phyloP scores from a whole-genome alignment of 2,888 invertebrate genomes.

The Leptopilina myrica region DNA sequence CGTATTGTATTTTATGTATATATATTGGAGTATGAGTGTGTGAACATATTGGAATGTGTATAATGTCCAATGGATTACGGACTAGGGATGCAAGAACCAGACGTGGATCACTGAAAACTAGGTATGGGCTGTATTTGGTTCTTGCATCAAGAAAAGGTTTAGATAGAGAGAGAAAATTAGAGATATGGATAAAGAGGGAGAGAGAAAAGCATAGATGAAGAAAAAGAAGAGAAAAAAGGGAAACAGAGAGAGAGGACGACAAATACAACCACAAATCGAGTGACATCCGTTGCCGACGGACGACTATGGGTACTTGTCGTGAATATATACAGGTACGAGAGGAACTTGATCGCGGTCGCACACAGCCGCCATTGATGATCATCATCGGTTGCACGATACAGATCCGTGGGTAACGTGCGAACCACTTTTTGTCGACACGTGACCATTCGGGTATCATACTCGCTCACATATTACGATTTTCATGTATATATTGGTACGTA shows the following conservation, averaged over 20 bases:
- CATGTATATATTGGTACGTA: neutral
- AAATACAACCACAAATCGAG: neutral
- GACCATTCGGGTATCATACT: constrained; percentile 46
- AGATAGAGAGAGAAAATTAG: too few relatives aligned
- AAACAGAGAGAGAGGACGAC: neutral
- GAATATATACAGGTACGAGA: constrained; percentile 41
- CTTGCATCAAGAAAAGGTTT: too few relatives aligned
- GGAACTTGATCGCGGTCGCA: constrained; percentile 37
- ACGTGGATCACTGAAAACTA: too few relatives aligned
- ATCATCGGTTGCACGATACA: constrained; percentile 15
- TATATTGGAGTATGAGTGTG: too few relatives aligned
- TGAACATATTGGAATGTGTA: too few relatives aligned
- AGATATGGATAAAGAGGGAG: too few relatives aligned
- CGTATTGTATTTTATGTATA: too few relatives aligned
- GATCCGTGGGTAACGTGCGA: constrained; percentile 46
- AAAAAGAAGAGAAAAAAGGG: too few relatives aligned
- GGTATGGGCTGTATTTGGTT: too few relatives aligned
- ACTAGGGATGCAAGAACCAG: too few relatives aligned
- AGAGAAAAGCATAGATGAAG: too few relatives aligned
- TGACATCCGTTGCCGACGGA: constrained; percentile 26
- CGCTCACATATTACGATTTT: constrained; percentile 35
- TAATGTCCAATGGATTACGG: too few relatives aligned
- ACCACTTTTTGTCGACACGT: constrained; percentile 51
- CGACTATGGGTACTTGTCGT: constrained; percentile 32
- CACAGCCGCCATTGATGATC: constrained; percentile 34